Percentiles rank a stretch among this genome's conserved stretches.
Conservation (phyloP, 2,797 vertebrate genomes). For the Masticophis lateralis region DNA sequence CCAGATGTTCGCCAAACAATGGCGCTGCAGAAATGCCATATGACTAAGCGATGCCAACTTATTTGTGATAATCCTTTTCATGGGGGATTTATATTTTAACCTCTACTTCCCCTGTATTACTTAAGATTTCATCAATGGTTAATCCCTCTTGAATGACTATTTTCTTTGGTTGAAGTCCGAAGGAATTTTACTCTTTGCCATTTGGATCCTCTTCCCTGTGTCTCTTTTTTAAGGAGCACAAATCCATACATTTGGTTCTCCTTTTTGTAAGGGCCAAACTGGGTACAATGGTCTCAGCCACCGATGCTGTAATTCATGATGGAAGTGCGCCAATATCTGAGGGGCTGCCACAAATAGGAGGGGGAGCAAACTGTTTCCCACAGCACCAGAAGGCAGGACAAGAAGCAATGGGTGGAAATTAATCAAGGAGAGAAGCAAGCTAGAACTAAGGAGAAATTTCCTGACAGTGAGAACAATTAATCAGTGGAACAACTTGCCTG, state of each 20-base stretch:
- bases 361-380: background rate
- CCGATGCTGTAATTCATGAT: background rate
- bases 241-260: background rate
- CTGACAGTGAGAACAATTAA: background rate
- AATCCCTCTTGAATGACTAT: slow-evolving; percentile 13
- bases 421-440: background rate
- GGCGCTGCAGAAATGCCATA: slow-evolving; percentile 11
- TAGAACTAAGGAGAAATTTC: background rate
- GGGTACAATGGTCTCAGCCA: background rate
- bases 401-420: background rate
- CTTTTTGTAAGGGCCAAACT: background rate
- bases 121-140: slow-evolving; percentile 16
- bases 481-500: background rate
- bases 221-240: background rate
- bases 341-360: background rate
- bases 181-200: background rate
- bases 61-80: slow-evolving; percentile 16
- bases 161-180: background rate
- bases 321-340: background rate
- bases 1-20: slow-evolving; percentile 16
- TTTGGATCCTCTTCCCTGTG: background rate
- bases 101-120: slow-evolving; percentile 8
- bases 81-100: slow-evolving; percentile 1
- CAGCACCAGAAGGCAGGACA: background rate
- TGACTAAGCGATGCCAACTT: slow-evolving; percentile 34